Evolutionary conservation across 2,888 invertebrate species (phyloP), one percentile per base, ranked within the genome.

Genomic region (Plebejus melissa): DNA sequence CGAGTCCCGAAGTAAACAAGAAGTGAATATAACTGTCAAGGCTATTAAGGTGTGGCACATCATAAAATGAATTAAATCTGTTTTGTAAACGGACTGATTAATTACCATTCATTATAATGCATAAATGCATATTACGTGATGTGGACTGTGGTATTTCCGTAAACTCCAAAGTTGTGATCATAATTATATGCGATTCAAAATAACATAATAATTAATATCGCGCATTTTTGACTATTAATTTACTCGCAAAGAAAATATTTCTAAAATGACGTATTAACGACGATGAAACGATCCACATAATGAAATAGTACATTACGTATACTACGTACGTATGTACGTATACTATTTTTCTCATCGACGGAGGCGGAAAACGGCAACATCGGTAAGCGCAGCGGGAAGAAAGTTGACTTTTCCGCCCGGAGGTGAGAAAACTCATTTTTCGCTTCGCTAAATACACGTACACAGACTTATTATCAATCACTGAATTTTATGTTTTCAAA

Each of bases 381-480:
- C 22, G 22, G 22, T 22, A 22, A 22, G 22, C 22, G 22, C 22
- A 22, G 22, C 22, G 22, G 22, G 22, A 22, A 22, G 22, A 22
- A 22, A 22, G 22, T 22, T 22, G 22, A 22, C 22, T 22, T 22
- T 22, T 22, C 22, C 22, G 22, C 22, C 22, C 22, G 22, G 22
- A 22, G 22, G 22, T 22, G 22, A 22, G 7, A 65, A 11, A 32
- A 22, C 9, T 65, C 65, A 11, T 65, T 32, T 32, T 65, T 65
- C 13, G 13, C 32, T 65, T 36, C 4, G 32, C 65, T 65, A 13
- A 16, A 32, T 9, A 65, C 32, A 65, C 65, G 13, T 65, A 32
- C 65, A 65, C 32, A 65, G 22, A 13, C 65, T 36, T 11, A 65
- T 65, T 11, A 65, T 65, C 65, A 65, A 65, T 65, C 65, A 32